These are phyloP conservation scores for Xestoiulus laeticollis DNA, from an alignment of 2,888 invertebrate genomes.

Conservation along the genomic window DNA sequence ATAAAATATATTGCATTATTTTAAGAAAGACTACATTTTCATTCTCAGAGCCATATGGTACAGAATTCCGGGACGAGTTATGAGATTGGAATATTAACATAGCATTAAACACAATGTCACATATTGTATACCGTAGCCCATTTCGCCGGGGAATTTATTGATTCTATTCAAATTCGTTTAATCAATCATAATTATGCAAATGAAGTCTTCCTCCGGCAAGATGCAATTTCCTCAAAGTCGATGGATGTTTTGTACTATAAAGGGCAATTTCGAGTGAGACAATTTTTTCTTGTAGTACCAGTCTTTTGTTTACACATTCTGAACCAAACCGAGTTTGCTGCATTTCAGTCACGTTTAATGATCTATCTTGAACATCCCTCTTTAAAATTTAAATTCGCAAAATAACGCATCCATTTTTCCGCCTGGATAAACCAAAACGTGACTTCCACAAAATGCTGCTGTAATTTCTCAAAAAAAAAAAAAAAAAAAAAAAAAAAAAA, in stretches of 20 bases:
- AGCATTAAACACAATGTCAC: neutral
- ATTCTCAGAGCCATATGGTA: neutral
- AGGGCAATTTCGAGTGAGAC: neutral
- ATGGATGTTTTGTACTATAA: neutral
- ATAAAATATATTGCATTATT: too few species aligned
- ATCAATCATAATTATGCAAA: conserved; percentile 31
- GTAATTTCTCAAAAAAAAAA: neutral
- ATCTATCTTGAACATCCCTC: neutral
- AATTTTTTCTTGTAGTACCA: neutral
- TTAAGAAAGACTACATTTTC: neutral
- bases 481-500: neutral
- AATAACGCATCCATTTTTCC: neutral
- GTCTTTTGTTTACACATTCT: neutral
- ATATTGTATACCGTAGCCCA: neutral
- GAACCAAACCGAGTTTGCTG: neutral
- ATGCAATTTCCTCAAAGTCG: neutral
- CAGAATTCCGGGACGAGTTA: neutral
- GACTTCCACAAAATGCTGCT: neutral
- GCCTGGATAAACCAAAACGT: neutral
- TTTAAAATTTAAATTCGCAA: conserved; percentile 1
- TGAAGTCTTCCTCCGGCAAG: neutral
- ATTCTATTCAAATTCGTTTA: conserved; percentile 24
- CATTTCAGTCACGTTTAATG: conserved; percentile 15
- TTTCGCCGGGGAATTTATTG: neutral
- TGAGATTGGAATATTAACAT: neutral